phyloP scores from a whole-genome alignment of 37 sponge, comb jelly and placozoan genomes.

The Aplysina aerophoba region DNA sequence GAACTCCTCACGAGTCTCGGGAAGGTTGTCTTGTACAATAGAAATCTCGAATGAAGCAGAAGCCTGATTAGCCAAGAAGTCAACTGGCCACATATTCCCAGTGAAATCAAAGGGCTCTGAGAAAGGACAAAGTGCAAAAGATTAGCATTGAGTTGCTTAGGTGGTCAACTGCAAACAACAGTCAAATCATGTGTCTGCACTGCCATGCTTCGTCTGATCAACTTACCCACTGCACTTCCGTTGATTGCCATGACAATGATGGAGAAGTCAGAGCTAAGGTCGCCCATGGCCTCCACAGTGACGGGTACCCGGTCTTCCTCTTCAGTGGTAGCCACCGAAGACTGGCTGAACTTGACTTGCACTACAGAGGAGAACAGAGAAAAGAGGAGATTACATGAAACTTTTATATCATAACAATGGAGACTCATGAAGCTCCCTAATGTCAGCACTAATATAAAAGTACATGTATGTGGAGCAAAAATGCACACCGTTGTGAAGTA shows the following conservation, averaged over 20 bases:
- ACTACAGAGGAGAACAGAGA: not conserved
- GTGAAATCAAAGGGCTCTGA: slow-evolving; percentile 11
- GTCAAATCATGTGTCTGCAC: too few species aligned
- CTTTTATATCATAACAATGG: too few species aligned
- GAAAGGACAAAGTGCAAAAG: not conserved
- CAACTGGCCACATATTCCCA: slow-evolving; percentile 10
- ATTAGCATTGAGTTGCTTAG: not conserved
- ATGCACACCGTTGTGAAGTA: too few species aligned
- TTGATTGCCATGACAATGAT: slow-evolving; percentile 30
- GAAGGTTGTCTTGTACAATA: not conserved
- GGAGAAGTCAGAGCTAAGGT: slow-evolving; percentile 9
- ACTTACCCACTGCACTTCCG: slow-evolving; percentile 6
- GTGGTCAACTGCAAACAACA: not conserved
- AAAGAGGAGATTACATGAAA: too few species aligned
- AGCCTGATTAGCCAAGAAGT: not conserved
- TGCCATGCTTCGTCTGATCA: too few species aligned
- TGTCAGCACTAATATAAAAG: too few species aligned
- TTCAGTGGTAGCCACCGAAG: not conserved
- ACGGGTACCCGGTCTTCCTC: not conserved
- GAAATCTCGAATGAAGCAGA: not conserved
- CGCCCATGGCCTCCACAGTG: slow-evolving; percentile 9
- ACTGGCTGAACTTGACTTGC: not conserved
- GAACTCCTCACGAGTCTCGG: not conserved
- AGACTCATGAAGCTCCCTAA: too few species aligned
- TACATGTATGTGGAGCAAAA: too few species aligned